Percentiles rank a stretch among this genome's conserved stretches.
These are phyloP conservation scores for Argyrosomus japonicus DNA, from an alignment of 2,113 vertebrate species.

Conservation along the genomic window DNA sequence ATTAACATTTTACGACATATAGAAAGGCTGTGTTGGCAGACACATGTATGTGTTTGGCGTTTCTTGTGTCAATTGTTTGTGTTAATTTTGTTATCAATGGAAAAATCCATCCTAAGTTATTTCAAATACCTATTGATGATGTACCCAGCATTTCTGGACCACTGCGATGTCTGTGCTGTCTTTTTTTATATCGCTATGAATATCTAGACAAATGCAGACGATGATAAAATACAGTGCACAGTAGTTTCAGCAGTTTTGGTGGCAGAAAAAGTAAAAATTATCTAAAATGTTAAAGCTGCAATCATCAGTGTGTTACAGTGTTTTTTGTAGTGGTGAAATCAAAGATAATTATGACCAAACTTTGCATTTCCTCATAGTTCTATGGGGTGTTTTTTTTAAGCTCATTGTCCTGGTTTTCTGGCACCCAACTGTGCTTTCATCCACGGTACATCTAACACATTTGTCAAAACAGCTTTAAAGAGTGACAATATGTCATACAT, in stretches of 20 bases:
- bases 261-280: not conserved
- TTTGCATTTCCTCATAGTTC: too few relatives aligned
- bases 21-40: not conserved
- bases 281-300: slow-evolving; percentile 12
- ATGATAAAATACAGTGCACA: slow-evolving; percentile 7
- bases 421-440: not conserved
- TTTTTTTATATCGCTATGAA: slow-evolving; percentile 10
- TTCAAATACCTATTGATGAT: not conserved
- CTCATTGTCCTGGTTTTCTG: not conserved
- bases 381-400: not conserved
- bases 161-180: not conserved
- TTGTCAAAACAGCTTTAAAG: not conserved
- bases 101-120: not conserved
- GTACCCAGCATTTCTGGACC: not conserved
- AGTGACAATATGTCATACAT: not conserved
- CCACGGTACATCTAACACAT: not conserved
- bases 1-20: slow-evolving; percentile 13
- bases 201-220: slow-evolving; percentile 3
- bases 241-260: not conserved
- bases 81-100: not conserved
- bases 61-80: not conserved
- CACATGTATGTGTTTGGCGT: not conserved
- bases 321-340: not conserved
- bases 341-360: not conserved
- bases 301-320: not conserved